phyloP scores from a whole-genome alignment of 2,888 invertebrate genomes.

The Siphonodentalium dalli region DNA sequence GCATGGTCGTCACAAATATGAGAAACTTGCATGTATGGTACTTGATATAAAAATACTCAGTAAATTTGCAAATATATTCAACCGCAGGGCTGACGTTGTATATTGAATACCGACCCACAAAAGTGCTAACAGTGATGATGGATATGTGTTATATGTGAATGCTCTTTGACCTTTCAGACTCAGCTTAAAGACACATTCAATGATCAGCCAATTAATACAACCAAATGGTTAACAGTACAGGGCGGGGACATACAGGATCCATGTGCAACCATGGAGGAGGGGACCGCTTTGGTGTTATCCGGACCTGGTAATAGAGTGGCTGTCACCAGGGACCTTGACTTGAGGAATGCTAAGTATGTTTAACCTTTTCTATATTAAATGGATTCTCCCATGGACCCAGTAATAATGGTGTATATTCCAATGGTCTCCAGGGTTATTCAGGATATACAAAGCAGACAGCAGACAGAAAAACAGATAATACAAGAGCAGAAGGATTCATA shows the following conservation, averaged over 20 bases:
- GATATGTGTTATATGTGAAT: not conserved
- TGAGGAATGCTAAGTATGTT: conserved; percentile 60
- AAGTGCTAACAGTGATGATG: not conserved
- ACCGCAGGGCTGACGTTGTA: too few relatives aligned
- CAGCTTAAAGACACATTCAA: conserved; percentile 60
- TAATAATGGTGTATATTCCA: too few relatives aligned
- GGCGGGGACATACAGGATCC: conserved; percentile 54
- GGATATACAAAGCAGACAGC: too few relatives aligned
- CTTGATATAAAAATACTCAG: not conserved
- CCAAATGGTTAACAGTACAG: conserved; percentile 56
- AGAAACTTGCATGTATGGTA: too few relatives aligned
- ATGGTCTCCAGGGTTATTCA: too few relatives aligned
- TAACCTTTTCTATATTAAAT: not conserved
- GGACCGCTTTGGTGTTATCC: conserved; percentile 54
- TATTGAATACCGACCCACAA: too few relatives aligned
- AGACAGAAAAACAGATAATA: too few relatives aligned
- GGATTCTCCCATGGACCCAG: too few relatives aligned
- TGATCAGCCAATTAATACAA: conserved; percentile 38
- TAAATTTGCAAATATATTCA: too few relatives aligned
- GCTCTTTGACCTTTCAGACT: conserved; percentile 35
- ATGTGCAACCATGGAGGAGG: conserved; percentile 54
- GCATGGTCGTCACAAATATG: too few relatives aligned
- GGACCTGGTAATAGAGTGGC: conserved; percentile 54
- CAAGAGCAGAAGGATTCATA: too few relatives aligned
- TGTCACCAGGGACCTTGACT: conserved; percentile 58